These are phyloP conservation scores for Lymantria monacha DNA, from an alignment of 2,888 invertebrate genomes.

Conservation along the genomic window DNA sequence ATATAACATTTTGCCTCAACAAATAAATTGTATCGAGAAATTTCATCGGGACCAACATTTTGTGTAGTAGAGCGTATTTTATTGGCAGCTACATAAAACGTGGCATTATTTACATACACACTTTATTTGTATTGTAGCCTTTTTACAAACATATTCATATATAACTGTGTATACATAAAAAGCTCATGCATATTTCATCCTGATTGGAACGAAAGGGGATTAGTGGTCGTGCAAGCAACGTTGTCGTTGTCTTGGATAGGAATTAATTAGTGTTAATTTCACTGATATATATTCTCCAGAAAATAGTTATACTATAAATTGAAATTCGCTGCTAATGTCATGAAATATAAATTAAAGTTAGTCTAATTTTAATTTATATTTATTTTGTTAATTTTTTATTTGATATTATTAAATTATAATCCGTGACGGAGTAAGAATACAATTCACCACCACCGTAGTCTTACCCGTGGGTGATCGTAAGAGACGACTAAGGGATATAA, in stretches of 20 bases:
- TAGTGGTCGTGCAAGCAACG: neutral
- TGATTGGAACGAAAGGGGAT: conserved; percentile 1
- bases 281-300: neutral
- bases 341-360: too few species aligned
- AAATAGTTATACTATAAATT: too few species aligned
- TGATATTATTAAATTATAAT: too few species aligned
- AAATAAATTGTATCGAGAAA: conserved; percentile 13
- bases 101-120: conserved; percentile 18
- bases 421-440: too few species aligned
- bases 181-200: neutral
- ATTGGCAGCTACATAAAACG: conserved; percentile 9
- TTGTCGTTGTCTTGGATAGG: neutral
- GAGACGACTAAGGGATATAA: too few species aligned
- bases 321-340: too few species aligned
- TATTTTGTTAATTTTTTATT: too few species aligned
- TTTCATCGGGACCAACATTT: conserved; percentile 6
- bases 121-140: conserved; percentile 3
- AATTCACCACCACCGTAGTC: too few species aligned
- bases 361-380: too few species aligned
- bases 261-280: neutral
- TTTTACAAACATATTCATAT: neutral
- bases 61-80: conserved; percentile 11
- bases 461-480: too few species aligned
- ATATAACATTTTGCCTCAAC: conserved; percentile 1
- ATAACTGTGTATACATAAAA: neutral